Conservation (phyloP, 2,113 vertebrate genomes). For the Lichenostomus cassidix region DNA sequence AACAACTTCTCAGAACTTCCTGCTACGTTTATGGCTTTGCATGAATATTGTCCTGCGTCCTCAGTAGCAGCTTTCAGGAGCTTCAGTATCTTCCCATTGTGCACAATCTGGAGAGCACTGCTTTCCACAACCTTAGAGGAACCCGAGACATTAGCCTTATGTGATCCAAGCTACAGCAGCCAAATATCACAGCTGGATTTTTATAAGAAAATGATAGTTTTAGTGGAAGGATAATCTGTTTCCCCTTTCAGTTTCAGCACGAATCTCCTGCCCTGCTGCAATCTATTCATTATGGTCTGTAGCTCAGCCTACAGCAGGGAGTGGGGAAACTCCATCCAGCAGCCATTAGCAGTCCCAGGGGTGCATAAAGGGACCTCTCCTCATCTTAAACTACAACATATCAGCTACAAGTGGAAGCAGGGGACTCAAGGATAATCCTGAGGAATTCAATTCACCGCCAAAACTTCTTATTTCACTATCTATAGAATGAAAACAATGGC, state of each 20-base stretch:
- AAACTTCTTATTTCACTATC: neutral
- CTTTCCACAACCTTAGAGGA: constrained; percentile 81
- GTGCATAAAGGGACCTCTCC: neutral
- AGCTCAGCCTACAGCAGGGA: neutral
- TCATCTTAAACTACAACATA: neutral
- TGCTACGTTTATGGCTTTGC: constrained; percentile 89
- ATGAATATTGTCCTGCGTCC: constrained; percentile 88
- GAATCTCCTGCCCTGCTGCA: neutral
- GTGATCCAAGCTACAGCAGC: constrained; percentile 3
- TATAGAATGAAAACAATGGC: neutral
- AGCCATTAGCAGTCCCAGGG: neutral
- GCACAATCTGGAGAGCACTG: constrained; percentile 78
- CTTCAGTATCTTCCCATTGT: constrained; percentile 85
- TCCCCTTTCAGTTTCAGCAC: neutral
- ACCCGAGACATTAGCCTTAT: constrained; percentile 19
- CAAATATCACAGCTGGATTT: constrained; percentile 37
- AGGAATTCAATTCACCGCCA: neutral
- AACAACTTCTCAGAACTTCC: constrained; percentile 89
- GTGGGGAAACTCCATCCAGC: neutral
- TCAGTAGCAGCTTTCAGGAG: constrained; percentile 77
- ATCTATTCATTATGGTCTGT: neutral
- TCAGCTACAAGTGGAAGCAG: neutral
- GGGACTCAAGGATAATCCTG: neutral
- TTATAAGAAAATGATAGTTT: constrained; percentile 22
- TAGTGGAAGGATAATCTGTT: neutral